Conservation (phyloP, 1,140 invertebrate species). For the Antheraea mylitta region DNA sequence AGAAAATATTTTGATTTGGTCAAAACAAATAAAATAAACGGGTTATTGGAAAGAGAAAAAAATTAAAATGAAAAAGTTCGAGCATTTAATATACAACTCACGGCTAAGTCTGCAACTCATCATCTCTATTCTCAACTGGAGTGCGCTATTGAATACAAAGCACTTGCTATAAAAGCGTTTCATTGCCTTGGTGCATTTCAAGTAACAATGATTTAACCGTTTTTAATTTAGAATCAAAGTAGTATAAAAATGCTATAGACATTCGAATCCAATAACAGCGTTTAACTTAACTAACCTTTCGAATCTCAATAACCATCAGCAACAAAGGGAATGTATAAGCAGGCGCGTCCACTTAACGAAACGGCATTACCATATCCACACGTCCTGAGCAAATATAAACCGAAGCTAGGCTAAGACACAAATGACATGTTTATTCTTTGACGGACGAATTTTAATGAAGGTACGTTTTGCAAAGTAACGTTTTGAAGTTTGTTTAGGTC, state of each 20-base stretch:
- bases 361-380: constrained; percentile 13
- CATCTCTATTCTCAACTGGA: too few species aligned
- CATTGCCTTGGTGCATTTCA: too few species aligned
- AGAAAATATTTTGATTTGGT: too few species aligned
- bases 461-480: constrained; percentile 25
- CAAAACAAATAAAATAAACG: too few species aligned
- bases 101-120: too few species aligned
- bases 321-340: background rate
- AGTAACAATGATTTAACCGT: too few species aligned
- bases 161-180: too few species aligned
- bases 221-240: background rate
- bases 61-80: too few species aligned
- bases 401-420: constrained; percentile 13
- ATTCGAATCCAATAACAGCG: background rate
- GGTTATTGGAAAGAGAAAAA: too few species aligned
- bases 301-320: background rate
- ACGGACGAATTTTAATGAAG: constrained; percentile 31
- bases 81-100: too few species aligned
- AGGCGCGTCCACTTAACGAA: background rate
- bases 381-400: constrained; percentile 15
- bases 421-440: constrained; percentile 11
- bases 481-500: constrained; percentile 32
- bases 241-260: background rate
- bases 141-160: too few species aligned
- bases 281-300: background rate